Base-by-base conservation (phyloP, 2,888 invertebrate species). In the Zygogramma bicolorata region DNA sequence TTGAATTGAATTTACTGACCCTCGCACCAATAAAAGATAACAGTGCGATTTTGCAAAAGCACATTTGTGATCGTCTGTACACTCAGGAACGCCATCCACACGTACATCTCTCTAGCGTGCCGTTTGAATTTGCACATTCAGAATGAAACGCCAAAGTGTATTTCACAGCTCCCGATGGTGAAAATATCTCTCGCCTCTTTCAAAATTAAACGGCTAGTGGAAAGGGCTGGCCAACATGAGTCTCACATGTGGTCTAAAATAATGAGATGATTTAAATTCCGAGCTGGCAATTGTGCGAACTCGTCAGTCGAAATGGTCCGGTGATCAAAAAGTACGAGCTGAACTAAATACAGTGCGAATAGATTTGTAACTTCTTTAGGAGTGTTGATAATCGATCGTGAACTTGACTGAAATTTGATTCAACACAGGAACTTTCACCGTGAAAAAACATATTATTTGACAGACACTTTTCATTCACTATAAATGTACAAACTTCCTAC, bases 261-360 rank as follows among this genome's bases (percentile, higher is more conserved):
- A 78, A 78, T 78, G 75, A 78, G 75, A 74, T 69, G 74, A 78
- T 78, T 78, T 78, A 77, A 78, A 77, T 78, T 78, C 78, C 67
- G 71, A 66, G 68, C 29, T 13, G 40, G 49, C 63, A 46, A 49
- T 49, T 63, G 29, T 68, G 62, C 63, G 18, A 61, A 65, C 8
- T n/a, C 25, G 53, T 53, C 27, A 53, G 53, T 27, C n/a, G n/a
- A n/a, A n/a, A n/a, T n/a, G n/a, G n/a, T n/a, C n/a, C n/a, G n/a
- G n/a, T n/a, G n/a, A n/a, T n/a, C n/a, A n/a, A n/a, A n/a, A n/a
- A n/a, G n/a, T n/a, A n/a, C n/a, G n/a, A n/a, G n/a, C n/a, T n/a
- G n/a, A n/a, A n/a, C n/a, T n/a, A n/a, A n/a, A n/a, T n/a, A n/a
- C n/a, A n/a, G n/a, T n/a, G n/a, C n/a, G n/a, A n/a, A n/a, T n/a